Conservation (phyloP, 1,140 invertebrate genomes). For the Heliconius eleuchia region DNA sequence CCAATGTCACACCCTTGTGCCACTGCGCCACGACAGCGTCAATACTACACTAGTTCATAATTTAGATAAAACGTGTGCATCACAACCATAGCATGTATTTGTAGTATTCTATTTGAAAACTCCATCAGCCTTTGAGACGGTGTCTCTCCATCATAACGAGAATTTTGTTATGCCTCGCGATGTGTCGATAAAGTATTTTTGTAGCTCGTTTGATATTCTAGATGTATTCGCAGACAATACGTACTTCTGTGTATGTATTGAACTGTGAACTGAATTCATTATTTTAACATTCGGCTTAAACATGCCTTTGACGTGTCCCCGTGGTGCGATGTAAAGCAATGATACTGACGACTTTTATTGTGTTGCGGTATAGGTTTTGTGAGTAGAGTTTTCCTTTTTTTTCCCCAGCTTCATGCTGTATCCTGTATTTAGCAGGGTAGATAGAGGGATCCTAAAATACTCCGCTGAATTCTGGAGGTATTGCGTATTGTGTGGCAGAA, state of each 20-base stretch:
- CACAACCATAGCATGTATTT: background rate
- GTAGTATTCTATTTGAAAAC: conserved; percentile 17
- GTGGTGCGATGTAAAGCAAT: background rate
- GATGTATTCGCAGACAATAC: conserved; percentile 24
- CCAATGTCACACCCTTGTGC: too few species aligned
- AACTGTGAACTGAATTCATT: conserved; percentile 21
- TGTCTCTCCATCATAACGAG: background rate
- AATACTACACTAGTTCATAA: background rate
- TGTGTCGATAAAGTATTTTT: conserved; percentile 34
- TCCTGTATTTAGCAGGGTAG: too few species aligned
- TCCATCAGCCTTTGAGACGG: conserved; percentile 15
- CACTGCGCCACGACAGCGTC: too few species aligned
- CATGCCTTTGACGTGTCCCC: conserved; percentile 9
- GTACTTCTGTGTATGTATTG: background rate
- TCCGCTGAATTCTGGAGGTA: too few species aligned
- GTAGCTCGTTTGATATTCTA: conserved; percentile 31
- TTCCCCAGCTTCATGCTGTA: too few species aligned
- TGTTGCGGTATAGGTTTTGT: too few species aligned
- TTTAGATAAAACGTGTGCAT: background rate
- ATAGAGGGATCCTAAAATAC: too few species aligned
- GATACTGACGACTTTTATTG: too few species aligned
- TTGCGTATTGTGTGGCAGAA: too few species aligned
- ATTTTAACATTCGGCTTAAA: background rate
- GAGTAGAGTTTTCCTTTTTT: background rate
- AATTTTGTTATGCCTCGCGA: conserved; percentile 19